Evolutionary conservation across 2,113 vertebrate species (phyloP).

Genomic region (Planiliza haematocheilus): DNA sequence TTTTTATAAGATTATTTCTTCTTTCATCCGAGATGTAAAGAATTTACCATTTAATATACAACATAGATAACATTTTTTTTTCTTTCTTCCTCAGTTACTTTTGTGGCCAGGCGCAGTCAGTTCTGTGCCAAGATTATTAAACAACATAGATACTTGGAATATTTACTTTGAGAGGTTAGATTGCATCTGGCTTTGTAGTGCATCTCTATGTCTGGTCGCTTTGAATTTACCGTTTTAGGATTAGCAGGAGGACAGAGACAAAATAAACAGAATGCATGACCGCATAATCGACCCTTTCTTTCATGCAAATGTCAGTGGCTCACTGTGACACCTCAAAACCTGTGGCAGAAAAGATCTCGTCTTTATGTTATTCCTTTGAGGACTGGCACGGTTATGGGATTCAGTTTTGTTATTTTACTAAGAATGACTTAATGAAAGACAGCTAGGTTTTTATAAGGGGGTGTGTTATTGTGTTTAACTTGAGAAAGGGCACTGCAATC

Average conservation of each 20-base stretch:
- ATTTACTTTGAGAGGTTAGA: background rate
- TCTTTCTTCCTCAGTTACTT: too few species aligned
- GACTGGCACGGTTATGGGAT: background rate
- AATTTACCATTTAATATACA: too few species aligned
- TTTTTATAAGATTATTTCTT: conserved; percentile 16
- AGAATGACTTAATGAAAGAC: background rate
- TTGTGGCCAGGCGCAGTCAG: too few species aligned
- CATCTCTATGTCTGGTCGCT: background rate
- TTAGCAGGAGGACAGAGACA: background rate
- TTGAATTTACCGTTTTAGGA: background rate
- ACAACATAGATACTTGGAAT: background rate
- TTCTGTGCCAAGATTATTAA: background rate
- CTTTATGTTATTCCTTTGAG: background rate
- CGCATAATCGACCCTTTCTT: background rate
- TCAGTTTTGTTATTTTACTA: conserved; percentile 7
- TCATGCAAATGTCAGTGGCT: conserved; percentile 9
- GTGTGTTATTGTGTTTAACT: too few species aligned
- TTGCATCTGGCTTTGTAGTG: background rate
- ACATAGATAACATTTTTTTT: too few species aligned
- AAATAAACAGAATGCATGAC: background rate
- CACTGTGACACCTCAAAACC: background rate
- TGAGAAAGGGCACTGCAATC: background rate
- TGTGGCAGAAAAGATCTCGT: background rate
- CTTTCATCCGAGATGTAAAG: too few species aligned
- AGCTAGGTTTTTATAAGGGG: background rate